phyloP scores from a whole-genome alignment of 2,888 invertebrate genomes.

The Nasonovia ribisnigri region DNA sequence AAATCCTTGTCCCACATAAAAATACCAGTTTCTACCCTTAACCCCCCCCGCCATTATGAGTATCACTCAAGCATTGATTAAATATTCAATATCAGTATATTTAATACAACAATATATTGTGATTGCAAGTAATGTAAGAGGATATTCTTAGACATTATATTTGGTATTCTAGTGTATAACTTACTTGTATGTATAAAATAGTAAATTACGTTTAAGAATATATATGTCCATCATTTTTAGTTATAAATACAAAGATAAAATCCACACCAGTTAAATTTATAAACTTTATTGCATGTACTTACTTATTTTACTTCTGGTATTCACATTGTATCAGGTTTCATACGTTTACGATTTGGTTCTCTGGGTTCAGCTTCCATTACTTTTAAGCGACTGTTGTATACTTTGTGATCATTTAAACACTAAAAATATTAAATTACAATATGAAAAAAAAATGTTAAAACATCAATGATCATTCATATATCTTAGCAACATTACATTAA shows the following conservation, averaged over 20 bases:
- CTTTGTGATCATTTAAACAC: slow-evolving; percentile 85
- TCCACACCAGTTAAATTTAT: not conserved
- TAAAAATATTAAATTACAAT: slow-evolving; percentile 67
- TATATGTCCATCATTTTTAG: not conserved
- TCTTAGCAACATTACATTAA: slow-evolving; percentile 72
- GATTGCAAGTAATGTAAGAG: not conserved
- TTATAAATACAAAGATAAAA: not conserved
- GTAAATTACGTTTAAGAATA: not conserved
- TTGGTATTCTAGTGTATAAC: not conserved
- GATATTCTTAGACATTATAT: not conserved
- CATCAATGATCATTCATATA: not conserved
- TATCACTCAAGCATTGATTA: not conserved
- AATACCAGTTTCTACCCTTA: no score
- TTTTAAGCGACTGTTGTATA: slow-evolving; percentile 87
- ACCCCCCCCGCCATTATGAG: not conserved
- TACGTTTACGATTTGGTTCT: slow-evolving; percentile 66
- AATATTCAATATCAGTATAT: not conserved
- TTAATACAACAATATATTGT: not conserved
- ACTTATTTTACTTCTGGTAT: slow-evolving; percentile 40
- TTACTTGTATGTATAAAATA: not conserved
- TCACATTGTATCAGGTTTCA: slow-evolving; percentile 63
- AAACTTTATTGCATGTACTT: slow-evolving; percentile 18
- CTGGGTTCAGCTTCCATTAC: slow-evolving; percentile 85
- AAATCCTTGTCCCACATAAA: no score
- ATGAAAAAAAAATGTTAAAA: not conserved